Conservation (phyloP, 2,888 invertebrate species). For the Agriotes lineatus region DNA sequence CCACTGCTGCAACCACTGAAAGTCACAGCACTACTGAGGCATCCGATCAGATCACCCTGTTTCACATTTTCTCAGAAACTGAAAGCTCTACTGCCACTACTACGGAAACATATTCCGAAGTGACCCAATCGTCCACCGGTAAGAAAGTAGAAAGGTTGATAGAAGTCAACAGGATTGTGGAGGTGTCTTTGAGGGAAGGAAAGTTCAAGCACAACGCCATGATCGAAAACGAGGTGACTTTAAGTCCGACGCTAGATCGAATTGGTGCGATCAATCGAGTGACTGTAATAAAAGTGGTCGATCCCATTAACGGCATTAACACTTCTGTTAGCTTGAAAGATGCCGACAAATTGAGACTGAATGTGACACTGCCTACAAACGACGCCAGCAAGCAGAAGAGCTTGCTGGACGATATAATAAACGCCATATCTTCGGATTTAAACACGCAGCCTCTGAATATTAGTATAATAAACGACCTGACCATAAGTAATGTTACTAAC, state of each 20-base stretch:
- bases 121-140: conserved; percentile 62
- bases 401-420: background rate
- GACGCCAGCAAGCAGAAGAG: background rate
- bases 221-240: conserved; percentile 71
- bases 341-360: background rate
- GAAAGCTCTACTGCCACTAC: conserved; percentile 48
- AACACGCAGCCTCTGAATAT: background rate
- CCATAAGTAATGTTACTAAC: background rate
- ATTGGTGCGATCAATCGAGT: conserved; percentile 79
- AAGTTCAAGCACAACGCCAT: conserved; percentile 69
- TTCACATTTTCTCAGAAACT: conserved; percentile 68
- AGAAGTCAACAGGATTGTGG: conserved; percentile 77
- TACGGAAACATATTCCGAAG: conserved; percentile 53
- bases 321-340: background rate
- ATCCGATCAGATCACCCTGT: conserved; percentile 60
- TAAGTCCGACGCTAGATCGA: conserved; percentile 73
- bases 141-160: conserved; percentile 72
- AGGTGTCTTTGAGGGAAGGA: conserved; percentile 76
- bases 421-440: background rate
- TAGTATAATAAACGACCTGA: background rate
- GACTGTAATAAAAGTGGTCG: conserved; percentile 77
- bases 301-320: conserved; percentile 66
- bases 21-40: conserved; percentile 40
- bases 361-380: background rate
- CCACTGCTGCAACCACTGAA: conserved; percentile 49